A percentile compares a stretch with the other conserved stretches of the same genome.
Conservation (phyloP, 2,113 vertebrate genomes). For the Tachysurus vachellii region DNA sequence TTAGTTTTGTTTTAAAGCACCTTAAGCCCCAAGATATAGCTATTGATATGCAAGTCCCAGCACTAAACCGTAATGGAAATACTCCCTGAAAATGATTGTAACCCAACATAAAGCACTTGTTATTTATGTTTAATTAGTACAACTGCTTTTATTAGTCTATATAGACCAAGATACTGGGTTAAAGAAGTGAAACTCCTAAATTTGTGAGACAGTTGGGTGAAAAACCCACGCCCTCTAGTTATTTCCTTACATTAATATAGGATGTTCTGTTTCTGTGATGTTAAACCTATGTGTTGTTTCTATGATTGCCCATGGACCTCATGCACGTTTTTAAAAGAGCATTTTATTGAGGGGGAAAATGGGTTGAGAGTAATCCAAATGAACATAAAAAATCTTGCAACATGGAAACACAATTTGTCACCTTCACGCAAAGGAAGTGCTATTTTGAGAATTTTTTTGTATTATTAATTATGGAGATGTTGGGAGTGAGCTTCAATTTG, state of each 20-base stretch:
- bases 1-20: slow-evolving; percentile 67
- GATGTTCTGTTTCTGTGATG: neutral
- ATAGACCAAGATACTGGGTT: neutral
- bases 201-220: neutral
- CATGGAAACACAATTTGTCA: slow-evolving; percentile 20
- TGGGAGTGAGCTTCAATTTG: slow-evolving; percentile 34
- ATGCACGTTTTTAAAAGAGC: slow-evolving; percentile 37
- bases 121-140: slow-evolving; percentile 61
- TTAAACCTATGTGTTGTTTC: slow-evolving; percentile 4
- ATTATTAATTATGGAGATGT: slow-evolving; percentile 22
- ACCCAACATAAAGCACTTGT: slow-evolving; percentile 53
- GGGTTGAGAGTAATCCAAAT: slow-evolving; percentile 16
- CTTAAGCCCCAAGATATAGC: slow-evolving; percentile 67
- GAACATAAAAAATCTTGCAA: neutral
- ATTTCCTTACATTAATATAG: neutral
- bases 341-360: neutral
- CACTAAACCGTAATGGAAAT: slow-evolving; percentile 14
- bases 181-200: neutral
- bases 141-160: too few species aligned
- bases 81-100: slow-evolving; percentile 43
- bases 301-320: slow-evolving; percentile 24
- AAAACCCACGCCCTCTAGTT: neutral
- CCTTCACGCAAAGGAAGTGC: neutral
- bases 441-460: slow-evolving; percentile 1
- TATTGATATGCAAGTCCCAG: slow-evolving; percentile 48